Conservation (phyloP, 1,140 invertebrate species). For the Tetramorium parvispinum region DNA sequence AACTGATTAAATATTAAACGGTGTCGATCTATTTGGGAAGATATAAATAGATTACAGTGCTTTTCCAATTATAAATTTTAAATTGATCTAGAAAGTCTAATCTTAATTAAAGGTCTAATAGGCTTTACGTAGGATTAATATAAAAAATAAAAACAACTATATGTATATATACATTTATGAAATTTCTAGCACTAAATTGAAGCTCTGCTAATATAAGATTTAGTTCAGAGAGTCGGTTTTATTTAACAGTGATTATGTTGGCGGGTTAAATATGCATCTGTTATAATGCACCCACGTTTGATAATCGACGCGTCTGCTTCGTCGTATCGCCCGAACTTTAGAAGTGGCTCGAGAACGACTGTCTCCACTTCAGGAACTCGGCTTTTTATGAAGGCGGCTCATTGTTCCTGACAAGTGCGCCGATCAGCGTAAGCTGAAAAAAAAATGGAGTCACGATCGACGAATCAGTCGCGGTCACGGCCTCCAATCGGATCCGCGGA, state of each 20-base stretch:
- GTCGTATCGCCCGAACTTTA: not conserved
- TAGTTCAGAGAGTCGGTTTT: not conserved
- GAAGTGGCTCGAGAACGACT: conserved; percentile 6
- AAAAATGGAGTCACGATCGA: conserved; percentile 70
- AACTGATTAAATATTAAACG: not conserved
- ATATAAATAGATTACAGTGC: not conserved
- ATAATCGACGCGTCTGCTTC: conserved; percentile 39
- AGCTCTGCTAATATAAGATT: not conserved
- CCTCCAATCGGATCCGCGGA: conserved; percentile 65
- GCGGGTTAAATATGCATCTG: conserved; percentile 15
- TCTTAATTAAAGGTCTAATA: not conserved
- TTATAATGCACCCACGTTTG: not conserved
- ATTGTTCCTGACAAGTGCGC: conserved; percentile 70
- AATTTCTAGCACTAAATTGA: not conserved
- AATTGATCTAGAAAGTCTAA: not conserved
- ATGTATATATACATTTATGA: not conserved
- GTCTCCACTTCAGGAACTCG: conserved; percentile 58
- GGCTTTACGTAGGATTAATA: too few relatives aligned
- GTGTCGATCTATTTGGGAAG: not conserved
- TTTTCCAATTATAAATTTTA: not conserved
- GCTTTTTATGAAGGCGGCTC: conserved; percentile 74
- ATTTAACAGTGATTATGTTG: not conserved
- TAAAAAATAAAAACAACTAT: too few relatives aligned
- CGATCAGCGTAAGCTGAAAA: conserved; percentile 65
- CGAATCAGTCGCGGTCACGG: conserved; percentile 61